phyloP scores from a whole-genome alignment of 1,140 invertebrate genomes.

The Scylla paramamosain region DNA sequence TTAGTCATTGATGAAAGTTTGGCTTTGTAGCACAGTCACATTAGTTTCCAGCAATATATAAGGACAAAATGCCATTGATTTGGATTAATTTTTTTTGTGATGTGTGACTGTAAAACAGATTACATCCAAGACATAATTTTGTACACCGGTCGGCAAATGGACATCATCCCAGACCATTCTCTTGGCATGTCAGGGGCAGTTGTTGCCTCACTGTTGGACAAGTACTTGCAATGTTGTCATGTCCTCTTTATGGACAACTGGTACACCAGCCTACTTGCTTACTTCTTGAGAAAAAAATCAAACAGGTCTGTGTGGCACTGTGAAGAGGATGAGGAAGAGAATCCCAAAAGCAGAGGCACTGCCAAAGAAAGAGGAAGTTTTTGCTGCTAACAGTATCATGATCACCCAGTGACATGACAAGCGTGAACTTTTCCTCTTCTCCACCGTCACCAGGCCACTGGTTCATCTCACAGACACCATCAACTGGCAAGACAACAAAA shows the following conservation, averaged over 20 bases:
- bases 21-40: neutral
- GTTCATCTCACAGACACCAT: neutral
- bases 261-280: neutral
- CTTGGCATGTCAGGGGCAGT: neutral
- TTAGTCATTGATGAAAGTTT: slow-evolving; percentile 4
- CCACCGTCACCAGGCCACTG: neutral
- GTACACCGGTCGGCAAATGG: neutral
- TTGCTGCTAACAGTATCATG: neutral
- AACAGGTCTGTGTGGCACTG: slow-evolving; percentile 16
- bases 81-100: neutral
- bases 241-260: neutral
- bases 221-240: neutral
- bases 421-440: neutral
- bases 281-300: neutral
- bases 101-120: neutral
- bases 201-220: neutral
- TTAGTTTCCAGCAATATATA: slow-evolving; percentile 22
- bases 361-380: neutral
- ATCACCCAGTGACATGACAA: slow-evolving; percentile 29
- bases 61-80: neutral
- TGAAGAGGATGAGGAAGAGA: neutral
- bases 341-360: neutral
- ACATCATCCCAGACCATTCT: neutral
- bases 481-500: neutral
- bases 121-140: slow-evolving; percentile 28